Evolutionary conservation across 1,140 invertebrate species (phyloP), one percentile per base, ranked within the genome.

Genomic region (Platyura marginata): DNA sequence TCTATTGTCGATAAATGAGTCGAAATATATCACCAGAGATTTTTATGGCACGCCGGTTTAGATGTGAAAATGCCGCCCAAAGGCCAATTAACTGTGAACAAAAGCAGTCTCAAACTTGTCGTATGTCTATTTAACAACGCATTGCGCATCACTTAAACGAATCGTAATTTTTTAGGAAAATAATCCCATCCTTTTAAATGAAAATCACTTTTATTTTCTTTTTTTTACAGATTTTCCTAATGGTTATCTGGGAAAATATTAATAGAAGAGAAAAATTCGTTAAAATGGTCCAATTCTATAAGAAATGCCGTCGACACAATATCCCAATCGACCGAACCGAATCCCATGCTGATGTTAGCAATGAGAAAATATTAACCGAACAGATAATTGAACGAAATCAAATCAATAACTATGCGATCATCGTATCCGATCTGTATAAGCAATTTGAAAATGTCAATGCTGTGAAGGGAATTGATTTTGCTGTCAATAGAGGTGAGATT

Each of bases 381-480:
- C 18, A 21, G 6, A 15, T 43, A 6, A 23, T 43, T 23, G 13
- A 29, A 10, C 33, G 36, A 18, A 19, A 43, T 23, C 29, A 43
- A 22, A 11, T 21, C 18, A 19, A 45, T 2, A 35, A 51, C 0
- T 49, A 49, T 44, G 51, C 59, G 3, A 20, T 62, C 21, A 33
- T 61, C 38, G 61, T 63, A 0, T 40, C 47, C 21, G 51, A 59
- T 36, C 41, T 65, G 5, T 38, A 48, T 2, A 65, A 64, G 46
- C 38, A 40, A 2, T 64, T 55, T 44, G 45, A 50, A 16, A 20
- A 33, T 3, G 44, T 55, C 22, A 48, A 62, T 4, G 81, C 81
- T 1, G 83, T 88, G 0, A 71, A 81, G 44, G 66, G 71, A 35
- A 51, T 88, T 2, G 76, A 70, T 52, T 74, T 89, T 51, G 71